phyloP scores from a whole-genome alignment of 2,888 invertebrate genomes.

The Magallana nippona region DNA sequence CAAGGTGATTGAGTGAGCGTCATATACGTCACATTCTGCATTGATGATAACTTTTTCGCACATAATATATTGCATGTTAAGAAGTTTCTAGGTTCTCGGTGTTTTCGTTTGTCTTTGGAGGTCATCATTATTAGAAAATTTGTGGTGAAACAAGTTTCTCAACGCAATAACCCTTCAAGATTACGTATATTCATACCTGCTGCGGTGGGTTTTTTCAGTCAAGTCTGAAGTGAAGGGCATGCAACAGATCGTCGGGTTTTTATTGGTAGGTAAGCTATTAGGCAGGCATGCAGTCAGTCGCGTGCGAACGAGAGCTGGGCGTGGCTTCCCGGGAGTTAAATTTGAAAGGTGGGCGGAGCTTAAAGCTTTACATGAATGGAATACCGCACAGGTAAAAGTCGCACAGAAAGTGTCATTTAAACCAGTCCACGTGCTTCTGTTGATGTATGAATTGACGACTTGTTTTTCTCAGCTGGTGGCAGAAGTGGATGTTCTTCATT shows the following conservation, averaged over 20 bases:
- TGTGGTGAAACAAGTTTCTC: too few species aligned
- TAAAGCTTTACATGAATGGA: background rate
- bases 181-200: too few species aligned
- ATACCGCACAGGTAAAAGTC: slow-evolving; percentile 17
- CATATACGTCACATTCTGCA: too few species aligned
- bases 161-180: too few species aligned
- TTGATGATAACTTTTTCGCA: too few species aligned
- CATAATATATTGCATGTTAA: too few species aligned
- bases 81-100: too few species aligned
- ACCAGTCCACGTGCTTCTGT: background rate
- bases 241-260: slow-evolving; percentile 1
- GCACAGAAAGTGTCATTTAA: background rate
- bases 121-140: too few species aligned
- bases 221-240: background rate
- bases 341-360: background rate
- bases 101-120: too few species aligned
- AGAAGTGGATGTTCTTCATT: too few species aligned
- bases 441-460: background rate
- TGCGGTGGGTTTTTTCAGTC: background rate
- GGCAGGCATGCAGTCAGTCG: slow-evolving; percentile 11
- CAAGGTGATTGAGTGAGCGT: too few species aligned
- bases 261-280: slow-evolving; percentile 3
- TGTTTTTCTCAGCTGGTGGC: background rate
- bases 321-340: background rate
- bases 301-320: slow-evolving; percentile 15